These are phyloP conservation scores for Phytoseiulus persimilis DNA, from an alignment of 2,888 invertebrate genomes.

Conservation along the genomic window DNA sequence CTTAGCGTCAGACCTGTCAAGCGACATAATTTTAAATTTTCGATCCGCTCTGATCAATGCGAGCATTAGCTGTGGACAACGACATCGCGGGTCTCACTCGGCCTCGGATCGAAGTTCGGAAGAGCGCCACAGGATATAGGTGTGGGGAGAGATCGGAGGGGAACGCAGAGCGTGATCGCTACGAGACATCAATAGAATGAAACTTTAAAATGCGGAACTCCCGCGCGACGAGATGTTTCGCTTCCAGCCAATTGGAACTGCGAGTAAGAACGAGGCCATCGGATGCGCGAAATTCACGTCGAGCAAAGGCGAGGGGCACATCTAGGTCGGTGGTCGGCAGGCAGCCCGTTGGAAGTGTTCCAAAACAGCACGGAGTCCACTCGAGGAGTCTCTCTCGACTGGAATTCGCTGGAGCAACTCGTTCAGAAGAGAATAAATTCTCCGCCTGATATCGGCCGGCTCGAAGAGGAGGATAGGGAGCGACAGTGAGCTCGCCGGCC, in stretches of 20 bases:
- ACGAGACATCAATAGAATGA: background rate
- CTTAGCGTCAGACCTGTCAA: background rate
- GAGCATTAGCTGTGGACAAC: background rate
- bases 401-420: too few relatives aligned
- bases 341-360: too few relatives aligned
- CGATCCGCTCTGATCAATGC: background rate
- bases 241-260: background rate
- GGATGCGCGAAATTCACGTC: too few relatives aligned
- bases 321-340: too few relatives aligned
- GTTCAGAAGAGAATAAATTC: too few relatives aligned
- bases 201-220: background rate
- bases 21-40: background rate
- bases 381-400: too few relatives aligned
- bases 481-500: background rate
- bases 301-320: too few relatives aligned
- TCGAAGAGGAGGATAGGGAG: background rate
- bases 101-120: background rate
- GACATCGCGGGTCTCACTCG: background rate
- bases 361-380: too few relatives aligned
- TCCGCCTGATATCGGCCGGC: background rate
- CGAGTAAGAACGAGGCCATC: too few relatives aligned
- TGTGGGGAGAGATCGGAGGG: background rate
- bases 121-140: background rate
- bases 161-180: background rate
- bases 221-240: background rate